Base-by-base conservation (phyloP, 30 jellyfish, hydroid and myxozoan species). In the Hydractinia echinata region DNA sequence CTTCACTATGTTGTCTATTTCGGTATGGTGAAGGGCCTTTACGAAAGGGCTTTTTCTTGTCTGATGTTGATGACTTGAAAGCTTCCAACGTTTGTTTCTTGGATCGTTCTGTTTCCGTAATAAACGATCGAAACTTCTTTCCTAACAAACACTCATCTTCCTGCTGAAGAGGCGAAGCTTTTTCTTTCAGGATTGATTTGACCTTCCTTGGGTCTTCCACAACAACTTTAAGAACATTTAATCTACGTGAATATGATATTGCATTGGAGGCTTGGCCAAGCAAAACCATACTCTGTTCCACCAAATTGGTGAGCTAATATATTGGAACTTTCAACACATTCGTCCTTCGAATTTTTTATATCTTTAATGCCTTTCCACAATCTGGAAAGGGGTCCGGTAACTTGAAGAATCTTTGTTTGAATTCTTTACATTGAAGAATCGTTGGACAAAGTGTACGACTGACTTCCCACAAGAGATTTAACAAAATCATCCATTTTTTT, bases 11-110 rank as follows among this genome's bases (percentile, higher is more conserved):
- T 9, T n/a, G 68, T 9, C n/a, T n/a, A 9, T 10, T 56, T 56
- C n/a, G 68, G 68, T n/a, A n/a, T n/a, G n/a, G n/a, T n/a, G 68
- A 56, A n/a, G 68, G 68, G 68, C 68, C 68, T n/a, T 10, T 9
- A 56, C 68, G 68, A 56, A 56, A 56, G 68, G 68, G 68, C 68
- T 56, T 56, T 56, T n/a, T 10, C n/a, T 56, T 56, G n/a, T 10
- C n/a, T 56, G 10, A 10, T 9, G 10, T 56, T 56, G n/a, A 56
- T 9, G 13, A 10, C 68, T 56, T 56, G n/a, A 56, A 56, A 10
- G n/a, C 13, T 56, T 56, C 68, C n/a, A 9, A 10, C 68, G 68
- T 9, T 10, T n/a, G 68, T 56, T 56, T 10, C 10, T n/a, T 10
- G 10, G 68, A 56, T n/a, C n/a, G 10, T n/a, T 9, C 68, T 56